Conservation (phyloP, 2,113 vertebrate genomes). For the Mustelus asterias region DNA sequence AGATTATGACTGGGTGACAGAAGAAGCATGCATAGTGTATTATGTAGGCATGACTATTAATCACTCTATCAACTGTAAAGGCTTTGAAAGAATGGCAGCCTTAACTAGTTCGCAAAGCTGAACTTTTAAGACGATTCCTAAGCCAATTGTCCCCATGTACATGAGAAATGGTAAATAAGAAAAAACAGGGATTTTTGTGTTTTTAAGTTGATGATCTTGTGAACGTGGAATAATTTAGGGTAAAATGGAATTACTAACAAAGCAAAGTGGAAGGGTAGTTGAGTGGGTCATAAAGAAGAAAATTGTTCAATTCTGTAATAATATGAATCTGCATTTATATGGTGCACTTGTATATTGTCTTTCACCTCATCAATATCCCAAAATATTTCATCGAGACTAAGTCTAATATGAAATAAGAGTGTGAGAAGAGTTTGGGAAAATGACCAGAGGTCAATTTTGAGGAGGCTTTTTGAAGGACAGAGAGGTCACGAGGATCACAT, state of each 20-base stretch:
- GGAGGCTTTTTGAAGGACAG: background rate
- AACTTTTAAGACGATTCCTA: background rate
- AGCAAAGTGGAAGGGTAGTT: background rate
- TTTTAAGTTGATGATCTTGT: background rate
- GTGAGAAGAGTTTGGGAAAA: background rate
- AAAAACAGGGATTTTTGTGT: background rate
- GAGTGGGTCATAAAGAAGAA: background rate
- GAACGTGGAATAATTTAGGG: background rate
- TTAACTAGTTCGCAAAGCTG: background rate
- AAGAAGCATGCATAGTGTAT: background rate
- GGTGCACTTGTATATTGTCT: background rate
- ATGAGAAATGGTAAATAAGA: background rate
- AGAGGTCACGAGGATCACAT: background rate
- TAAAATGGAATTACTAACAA: background rate
- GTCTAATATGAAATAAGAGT: background rate
- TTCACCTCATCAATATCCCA: background rate
- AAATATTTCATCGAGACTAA: background rate
- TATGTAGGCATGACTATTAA: background rate
- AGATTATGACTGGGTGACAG: conserved; percentile 1
- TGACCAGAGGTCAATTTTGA: background rate
- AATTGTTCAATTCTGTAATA: background rate
- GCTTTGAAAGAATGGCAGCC: background rate
- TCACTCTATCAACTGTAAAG: conserved; percentile 19
- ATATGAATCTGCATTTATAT: background rate
- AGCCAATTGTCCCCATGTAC: background rate